Conservation (phyloP, 2,888 invertebrate genomes). For the Protonemura montana region DNA sequence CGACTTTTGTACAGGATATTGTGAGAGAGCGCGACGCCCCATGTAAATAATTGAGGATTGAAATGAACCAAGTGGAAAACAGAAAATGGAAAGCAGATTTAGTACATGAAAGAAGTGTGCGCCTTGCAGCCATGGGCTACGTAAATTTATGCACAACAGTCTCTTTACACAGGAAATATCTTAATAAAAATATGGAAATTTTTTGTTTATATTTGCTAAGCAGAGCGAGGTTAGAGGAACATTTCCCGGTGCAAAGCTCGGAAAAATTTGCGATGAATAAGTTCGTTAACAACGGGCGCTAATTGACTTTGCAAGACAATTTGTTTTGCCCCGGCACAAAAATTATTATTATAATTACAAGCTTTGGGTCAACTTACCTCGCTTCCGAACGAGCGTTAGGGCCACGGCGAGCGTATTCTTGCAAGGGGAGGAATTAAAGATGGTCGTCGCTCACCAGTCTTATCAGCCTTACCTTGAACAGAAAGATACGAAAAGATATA, state of each 20-base stretch:
- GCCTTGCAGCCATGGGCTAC: background rate
- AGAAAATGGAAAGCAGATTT: slow-evolving; percentile 15
- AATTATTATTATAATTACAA: background rate
- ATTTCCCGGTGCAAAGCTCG: background rate
- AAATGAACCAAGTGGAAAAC: slow-evolving; percentile 21
- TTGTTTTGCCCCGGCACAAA: background rate
- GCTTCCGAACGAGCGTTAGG: background rate
- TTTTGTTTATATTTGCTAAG: slow-evolving; percentile 23
- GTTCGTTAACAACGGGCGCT: slow-evolving; percentile 19
- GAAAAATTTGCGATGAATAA: slow-evolving; percentile 12
- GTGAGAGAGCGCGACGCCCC: background rate
- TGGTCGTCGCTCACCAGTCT: background rate
- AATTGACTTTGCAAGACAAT: slow-evolving; percentile 23
- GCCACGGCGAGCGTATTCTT: background rate
- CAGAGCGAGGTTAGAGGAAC: background rate
- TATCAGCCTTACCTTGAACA: too few relatives aligned
- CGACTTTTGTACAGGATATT: background rate
- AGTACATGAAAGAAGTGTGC: background rate
- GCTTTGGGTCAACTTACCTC: background rate
- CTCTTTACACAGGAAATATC: slow-evolving; percentile 1
- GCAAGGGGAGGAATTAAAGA: background rate
- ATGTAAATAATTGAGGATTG: slow-evolving; percentile 19
- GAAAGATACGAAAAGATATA: too few relatives aligned
- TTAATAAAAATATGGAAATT: background rate
- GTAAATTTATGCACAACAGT: slow-evolving; percentile 1